Conservation (phyloP, 2,888 invertebrate genomes). For the Meta bourneti region DNA sequence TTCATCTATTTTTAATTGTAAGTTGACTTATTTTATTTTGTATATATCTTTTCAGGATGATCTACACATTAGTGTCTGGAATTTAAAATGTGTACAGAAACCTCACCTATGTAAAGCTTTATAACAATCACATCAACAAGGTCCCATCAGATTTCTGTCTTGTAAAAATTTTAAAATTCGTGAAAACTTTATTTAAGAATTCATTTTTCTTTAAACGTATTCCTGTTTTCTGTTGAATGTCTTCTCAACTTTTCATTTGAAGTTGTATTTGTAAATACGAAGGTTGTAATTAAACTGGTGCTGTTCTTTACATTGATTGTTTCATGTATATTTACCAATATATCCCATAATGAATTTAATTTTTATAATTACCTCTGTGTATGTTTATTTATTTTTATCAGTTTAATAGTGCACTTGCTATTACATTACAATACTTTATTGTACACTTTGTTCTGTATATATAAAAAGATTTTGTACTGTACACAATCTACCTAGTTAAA, state of each 20-base stretch:
- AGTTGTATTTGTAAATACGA: conserved; percentile 9
- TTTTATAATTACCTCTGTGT: not conserved
- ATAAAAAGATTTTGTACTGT: no score
- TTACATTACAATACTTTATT: no score
- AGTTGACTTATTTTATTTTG: not conserved
- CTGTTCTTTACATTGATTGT: conserved; percentile 28
- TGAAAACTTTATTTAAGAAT: conserved; percentile 15
- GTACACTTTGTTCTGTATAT: no score
- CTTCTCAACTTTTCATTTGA: not conserved
- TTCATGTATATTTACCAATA: conserved; percentile 4
- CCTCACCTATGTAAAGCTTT: conserved; percentile 14
- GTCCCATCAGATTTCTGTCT: conserved; percentile 7
- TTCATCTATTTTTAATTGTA: no score
- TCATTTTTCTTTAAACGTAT: conserved; percentile 14
- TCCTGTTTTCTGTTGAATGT: conserved; percentile 13
- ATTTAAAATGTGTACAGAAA: conserved; percentile 13
- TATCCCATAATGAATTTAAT: not conserved
- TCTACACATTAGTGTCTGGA: conserved; percentile 54
- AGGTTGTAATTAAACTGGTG: conserved; percentile 12
- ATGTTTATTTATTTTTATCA: not conserved
- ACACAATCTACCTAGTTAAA: no score
- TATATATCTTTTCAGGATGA: conserved; percentile 53
- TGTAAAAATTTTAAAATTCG: conserved; percentile 7
- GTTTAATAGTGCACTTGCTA: no score
- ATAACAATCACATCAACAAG: conserved; percentile 18